These are phyloP conservation scores for Acanthurus leucopareius DNA, from an alignment of 2,797 vertebrate genomes.

Conservation along the genomic window DNA sequence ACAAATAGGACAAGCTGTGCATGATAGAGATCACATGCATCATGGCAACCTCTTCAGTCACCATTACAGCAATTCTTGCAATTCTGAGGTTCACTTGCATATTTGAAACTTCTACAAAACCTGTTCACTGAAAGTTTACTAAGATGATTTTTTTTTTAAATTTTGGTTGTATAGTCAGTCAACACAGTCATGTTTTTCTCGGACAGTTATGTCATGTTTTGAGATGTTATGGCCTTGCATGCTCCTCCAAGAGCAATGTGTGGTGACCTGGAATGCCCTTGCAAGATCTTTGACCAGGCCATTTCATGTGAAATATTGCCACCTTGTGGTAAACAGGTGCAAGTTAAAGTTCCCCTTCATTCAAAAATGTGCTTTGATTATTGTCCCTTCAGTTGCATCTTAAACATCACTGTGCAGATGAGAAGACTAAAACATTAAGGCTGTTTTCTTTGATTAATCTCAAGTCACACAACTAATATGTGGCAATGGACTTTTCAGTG, in stretches of 20 bases:
- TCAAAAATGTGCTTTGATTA: background rate
- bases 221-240: background rate
- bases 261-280: slow-evolving; percentile 69
- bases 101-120: background rate
- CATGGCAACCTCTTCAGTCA: background rate
- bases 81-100: background rate
- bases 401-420: background rate
- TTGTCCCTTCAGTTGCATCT: background rate
- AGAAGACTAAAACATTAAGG: background rate
- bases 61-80: background rate
- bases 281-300: slow-evolving; percentile 7
- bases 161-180: background rate
- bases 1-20: slow-evolving; percentile 50
- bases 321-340: slow-evolving; percentile 57
- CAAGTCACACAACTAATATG: no score
- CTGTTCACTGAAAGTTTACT: background rate
- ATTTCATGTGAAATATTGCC: slow-evolving; percentile 47
- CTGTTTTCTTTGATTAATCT: no score
- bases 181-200: no score
- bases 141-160: background rate
- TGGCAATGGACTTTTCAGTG: no score
- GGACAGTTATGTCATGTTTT: background rate
- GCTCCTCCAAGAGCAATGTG: background rate
- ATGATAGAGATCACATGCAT: background rate
- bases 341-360: background rate